These are phyloP conservation scores for Hirudinaria manillensis DNA, from an alignment of 2,888 invertebrate species.

Conservation along the genomic window DNA sequence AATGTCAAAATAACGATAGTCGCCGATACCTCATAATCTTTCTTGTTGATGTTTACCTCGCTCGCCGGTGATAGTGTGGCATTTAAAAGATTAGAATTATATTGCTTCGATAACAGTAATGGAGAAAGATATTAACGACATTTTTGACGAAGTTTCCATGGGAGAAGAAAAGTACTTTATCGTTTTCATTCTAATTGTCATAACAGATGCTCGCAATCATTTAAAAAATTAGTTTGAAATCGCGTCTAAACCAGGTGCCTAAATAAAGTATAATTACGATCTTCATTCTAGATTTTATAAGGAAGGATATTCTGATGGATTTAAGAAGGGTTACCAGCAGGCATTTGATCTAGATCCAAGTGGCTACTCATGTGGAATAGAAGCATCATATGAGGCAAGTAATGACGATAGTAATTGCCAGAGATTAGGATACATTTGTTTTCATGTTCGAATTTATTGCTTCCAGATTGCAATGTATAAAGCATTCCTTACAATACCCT, in stretches of 20 bases:
- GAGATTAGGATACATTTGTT: not conserved
- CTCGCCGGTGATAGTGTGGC: not conserved
- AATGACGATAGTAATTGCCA: not conserved
- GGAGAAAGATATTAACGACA: constrained; percentile 4
- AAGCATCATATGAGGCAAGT: not conserved
- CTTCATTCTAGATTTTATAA: not conserved
- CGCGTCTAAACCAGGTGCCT: no score
- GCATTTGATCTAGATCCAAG: not conserved
- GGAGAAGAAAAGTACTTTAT: not conserved
- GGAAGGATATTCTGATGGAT: constrained; percentile 2
- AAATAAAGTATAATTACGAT: no score
- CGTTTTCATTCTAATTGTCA: not conserved
- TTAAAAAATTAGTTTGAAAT: no score
- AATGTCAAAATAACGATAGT: no score
- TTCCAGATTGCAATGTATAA: constrained; percentile 6
- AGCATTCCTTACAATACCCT: not conserved
- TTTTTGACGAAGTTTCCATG: not conserved
- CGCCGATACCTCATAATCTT: no score
- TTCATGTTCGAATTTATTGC: not conserved
- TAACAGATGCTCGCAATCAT: not conserved
- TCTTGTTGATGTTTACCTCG: no score
- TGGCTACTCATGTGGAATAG: not conserved
- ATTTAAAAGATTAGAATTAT: not conserved
- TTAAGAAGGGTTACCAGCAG: not conserved
- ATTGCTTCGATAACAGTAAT: not conserved